These are phyloP conservation scores for Enchytraeus crypticus DNA, from an alignment of 2,888 invertebrate genomes.

Conservation along the genomic window DNA sequence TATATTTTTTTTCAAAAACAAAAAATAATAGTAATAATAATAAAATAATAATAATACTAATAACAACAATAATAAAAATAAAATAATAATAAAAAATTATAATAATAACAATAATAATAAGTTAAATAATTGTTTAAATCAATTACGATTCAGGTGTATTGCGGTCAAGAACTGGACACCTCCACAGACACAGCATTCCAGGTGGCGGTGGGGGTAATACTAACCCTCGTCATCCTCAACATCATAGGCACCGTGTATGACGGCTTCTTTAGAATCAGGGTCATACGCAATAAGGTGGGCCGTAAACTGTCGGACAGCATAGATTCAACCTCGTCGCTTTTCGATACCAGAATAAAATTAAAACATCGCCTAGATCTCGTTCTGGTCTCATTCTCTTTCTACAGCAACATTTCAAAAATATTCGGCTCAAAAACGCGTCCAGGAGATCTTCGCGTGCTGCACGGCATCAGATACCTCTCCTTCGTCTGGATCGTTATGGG, in stretches of 20 bases:
- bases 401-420: conserved; percentile 7
- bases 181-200: neutral
- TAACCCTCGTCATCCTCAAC: neutral
- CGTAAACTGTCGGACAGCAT: too few species aligned
- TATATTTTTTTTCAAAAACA: too few species aligned
- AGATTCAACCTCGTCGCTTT: too few species aligned
- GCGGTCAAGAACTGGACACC: neutral
- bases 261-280: neutral
- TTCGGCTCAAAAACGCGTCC: neutral
- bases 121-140: too few species aligned
- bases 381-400: conserved; percentile 14
- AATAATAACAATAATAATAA: too few species aligned
- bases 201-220: neutral
- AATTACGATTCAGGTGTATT: conserved; percentile 6
- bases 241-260: neutral
- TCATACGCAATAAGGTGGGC: neutral
- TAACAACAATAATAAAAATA: too few species aligned
- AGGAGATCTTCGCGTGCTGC: conserved; percentile 1
- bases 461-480: conserved; percentile 16
- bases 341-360: neutral
- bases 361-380: conserved; percentile 9
- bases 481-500: conserved; percentile 14
- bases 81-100: too few species aligned
- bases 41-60: too few species aligned
- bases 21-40: too few species aligned